Percentiles rank a stretch among this genome's conserved stretches.
These are phyloP conservation scores for Vireo griseus DNA, from an alignment of 2,797 vertebrate genomes.

Conservation along the genomic window DNA sequence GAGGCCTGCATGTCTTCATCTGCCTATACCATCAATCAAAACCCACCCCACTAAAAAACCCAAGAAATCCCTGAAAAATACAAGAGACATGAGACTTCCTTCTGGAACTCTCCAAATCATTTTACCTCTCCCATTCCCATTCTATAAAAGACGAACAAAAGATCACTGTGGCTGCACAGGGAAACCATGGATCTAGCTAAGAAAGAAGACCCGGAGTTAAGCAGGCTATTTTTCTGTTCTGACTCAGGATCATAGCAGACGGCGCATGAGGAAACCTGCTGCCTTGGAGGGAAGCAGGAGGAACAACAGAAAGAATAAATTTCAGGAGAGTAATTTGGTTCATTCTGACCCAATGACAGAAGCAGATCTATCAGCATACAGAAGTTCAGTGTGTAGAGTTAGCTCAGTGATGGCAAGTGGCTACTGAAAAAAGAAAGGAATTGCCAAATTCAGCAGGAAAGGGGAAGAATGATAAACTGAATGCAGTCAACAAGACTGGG, in stretches of 20 bases:
- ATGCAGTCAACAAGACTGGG: neutral
- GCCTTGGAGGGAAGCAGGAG: neutral
- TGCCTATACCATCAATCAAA: neutral
- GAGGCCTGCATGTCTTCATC: neutral
- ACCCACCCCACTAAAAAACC: neutral
- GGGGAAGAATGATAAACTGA: neutral
- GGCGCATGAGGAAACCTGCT: neutral
- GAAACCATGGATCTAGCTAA: neutral
- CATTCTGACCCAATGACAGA: neutral
- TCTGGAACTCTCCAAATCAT: neutral
- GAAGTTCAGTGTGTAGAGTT: neutral
- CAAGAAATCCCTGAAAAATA: neutral
- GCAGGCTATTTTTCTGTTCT: neutral
- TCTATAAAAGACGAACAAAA: neutral
- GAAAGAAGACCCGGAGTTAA: neutral
- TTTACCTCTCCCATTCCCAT: neutral
- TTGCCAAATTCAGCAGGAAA: neutral
- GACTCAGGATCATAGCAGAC: neutral
- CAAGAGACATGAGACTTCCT: neutral
- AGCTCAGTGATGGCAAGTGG: neutral
- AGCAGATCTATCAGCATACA: neutral
- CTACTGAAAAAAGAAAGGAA: neutral
- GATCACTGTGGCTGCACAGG: neutral
- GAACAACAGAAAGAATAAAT: neutral
- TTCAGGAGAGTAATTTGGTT: neutral